Conservation (phyloP, 2,797 vertebrate genomes). For the Gallinago solitaria region DNA sequence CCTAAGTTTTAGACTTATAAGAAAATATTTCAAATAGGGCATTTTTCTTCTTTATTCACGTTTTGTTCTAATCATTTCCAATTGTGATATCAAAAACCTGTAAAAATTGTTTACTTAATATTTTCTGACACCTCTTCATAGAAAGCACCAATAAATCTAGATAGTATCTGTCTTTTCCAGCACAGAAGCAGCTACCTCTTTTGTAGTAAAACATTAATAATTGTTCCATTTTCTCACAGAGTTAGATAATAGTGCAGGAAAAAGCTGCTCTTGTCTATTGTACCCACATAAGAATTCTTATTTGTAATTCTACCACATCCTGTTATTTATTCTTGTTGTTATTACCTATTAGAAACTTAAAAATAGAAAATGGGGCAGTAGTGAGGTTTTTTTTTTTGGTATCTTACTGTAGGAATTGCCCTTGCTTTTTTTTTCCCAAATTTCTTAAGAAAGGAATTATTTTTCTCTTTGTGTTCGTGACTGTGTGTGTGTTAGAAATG, state of each 20-base stretch:
- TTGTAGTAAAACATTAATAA: neutral
- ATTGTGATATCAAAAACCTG: neutral
- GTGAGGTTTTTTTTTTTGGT: neutral
- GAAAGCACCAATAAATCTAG: neutral
- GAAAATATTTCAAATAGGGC: neutral
- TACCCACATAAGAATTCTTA: neutral
- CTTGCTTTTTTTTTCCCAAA: neutral
- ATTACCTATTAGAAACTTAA: neutral
- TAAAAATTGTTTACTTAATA: neutral
- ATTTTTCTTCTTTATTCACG: neutral
- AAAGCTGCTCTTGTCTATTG: neutral
- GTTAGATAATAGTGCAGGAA: neutral
- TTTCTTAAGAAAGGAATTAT: neutral
- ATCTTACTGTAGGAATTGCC: neutral
- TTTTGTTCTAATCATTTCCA: neutral
- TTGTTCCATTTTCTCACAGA: neutral
- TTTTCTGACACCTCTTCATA: neutral
- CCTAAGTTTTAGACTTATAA: neutral
- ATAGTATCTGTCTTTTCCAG: neutral
- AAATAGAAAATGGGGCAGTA: neutral
- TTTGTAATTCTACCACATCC: neutral
- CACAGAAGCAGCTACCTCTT: neutral
- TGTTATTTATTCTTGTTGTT: neutral
- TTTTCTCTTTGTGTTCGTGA: neutral
- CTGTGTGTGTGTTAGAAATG: neutral